A percentile compares a stretch with the other conserved stretches of the same genome.
phyloP scores from a whole-genome alignment of 2,888 invertebrate genomes.

The Tetragnatha montana region DNA sequence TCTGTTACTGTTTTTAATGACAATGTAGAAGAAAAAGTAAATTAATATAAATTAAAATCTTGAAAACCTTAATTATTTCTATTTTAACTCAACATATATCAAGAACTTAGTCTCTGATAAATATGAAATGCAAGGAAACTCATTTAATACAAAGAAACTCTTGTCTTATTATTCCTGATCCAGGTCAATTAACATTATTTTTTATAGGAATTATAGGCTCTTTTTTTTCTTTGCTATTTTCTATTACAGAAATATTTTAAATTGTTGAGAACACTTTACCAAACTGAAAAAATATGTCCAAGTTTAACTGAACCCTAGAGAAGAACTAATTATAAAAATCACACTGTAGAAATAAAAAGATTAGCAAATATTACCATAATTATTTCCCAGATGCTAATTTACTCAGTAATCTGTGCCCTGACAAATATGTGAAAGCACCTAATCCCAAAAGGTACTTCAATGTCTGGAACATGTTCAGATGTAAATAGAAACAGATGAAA shows the following conservation, averaged over 20 bases:
- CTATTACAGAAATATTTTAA: not conserved
- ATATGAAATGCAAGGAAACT: too few relatives aligned
- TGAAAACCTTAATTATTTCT: too few relatives aligned
- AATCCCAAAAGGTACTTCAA: conserved; percentile 90
- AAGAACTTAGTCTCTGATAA: too few relatives aligned
- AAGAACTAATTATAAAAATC: not conserved
- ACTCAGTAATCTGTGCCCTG: conserved; percentile 92
- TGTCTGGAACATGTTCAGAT: conserved; percentile 96
- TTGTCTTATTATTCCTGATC: too few relatives aligned
- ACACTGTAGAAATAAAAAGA: not conserved
- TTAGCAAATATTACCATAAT: conserved; percentile 43
- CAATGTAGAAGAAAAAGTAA: too few relatives aligned
- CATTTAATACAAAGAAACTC: too few relatives aligned
- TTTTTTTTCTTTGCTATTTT: too few relatives aligned
- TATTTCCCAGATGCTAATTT: conserved; percentile 81
- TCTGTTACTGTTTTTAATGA: too few relatives aligned
- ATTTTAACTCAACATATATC: too few relatives aligned
- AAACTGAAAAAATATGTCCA: not conserved
- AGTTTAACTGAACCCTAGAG: not conserved
- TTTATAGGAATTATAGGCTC: too few relatives aligned
- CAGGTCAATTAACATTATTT: too few relatives aligned
- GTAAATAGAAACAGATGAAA: conserved; percentile 93
- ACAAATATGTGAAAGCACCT: conserved; percentile 91
- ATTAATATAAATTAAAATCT: too few relatives aligned
- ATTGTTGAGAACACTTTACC: not conserved